Percentiles rank a stretch among this genome's conserved stretches.
These are phyloP conservation scores for Rostratula benghalensis DNA, from an alignment of 2,113 vertebrate species.

Conservation along the genomic window DNA sequence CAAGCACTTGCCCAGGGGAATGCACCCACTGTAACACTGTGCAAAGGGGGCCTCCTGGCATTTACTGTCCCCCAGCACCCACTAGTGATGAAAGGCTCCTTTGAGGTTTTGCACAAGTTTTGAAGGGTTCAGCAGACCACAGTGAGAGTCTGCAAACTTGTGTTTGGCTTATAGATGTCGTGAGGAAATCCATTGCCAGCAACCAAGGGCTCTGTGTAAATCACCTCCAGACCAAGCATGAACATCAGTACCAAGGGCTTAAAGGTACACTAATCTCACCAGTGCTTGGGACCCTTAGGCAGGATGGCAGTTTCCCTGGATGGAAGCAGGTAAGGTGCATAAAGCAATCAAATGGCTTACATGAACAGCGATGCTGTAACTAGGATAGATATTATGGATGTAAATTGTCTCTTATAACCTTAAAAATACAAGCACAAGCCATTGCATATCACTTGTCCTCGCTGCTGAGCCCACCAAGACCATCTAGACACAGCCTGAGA, in stretches of 20 bases:
- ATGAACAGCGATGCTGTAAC: neutral
- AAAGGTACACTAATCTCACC: neutral
- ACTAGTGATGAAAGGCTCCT: neutral
- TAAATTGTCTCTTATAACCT: neutral
- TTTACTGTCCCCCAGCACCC: neutral
- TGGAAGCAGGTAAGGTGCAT: neutral
- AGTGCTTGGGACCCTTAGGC: neutral
- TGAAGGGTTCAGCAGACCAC: neutral
- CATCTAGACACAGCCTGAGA: neutral
- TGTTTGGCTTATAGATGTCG: neutral
- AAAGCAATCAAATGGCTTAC: neutral
- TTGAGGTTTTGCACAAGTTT: neutral
- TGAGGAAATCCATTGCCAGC: neutral
- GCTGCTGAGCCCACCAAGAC: neutral
- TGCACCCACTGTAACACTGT: fast-evolving
- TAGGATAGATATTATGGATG: neutral
- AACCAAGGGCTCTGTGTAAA: neutral
- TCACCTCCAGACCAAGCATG: neutral
- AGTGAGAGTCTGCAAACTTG: neutral
- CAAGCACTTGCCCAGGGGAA: neutral
- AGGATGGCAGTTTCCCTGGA: neutral
- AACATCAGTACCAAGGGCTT: neutral
- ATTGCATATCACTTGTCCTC: neutral
- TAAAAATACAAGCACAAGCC: neutral
- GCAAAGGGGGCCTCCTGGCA: neutral